These are phyloP conservation scores for Haemorhous mexicanus DNA, from an alignment of 2,113 vertebrate species.

Conservation along the genomic window DNA sequence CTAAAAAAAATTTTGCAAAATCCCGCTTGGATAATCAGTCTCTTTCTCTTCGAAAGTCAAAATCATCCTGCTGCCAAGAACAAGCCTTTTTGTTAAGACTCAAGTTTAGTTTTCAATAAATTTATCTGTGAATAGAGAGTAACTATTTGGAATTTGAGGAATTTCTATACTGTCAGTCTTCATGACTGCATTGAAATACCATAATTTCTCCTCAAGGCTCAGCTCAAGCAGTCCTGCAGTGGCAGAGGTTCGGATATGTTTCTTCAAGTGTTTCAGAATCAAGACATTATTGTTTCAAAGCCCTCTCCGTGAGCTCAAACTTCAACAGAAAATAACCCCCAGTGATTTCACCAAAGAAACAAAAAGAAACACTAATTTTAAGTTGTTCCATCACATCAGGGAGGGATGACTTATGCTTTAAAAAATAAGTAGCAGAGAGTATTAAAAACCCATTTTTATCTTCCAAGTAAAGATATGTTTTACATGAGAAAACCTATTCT, in stretches of 20 bases:
- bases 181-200: not conserved
- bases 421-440: not conserved
- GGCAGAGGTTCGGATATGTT: not conserved
- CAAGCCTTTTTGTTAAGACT: not conserved
- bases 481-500: not conserved
- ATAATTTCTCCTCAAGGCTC: not conserved
- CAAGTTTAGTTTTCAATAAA: not conserved
- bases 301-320: not conserved
- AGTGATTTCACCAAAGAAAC: not conserved
- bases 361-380: not conserved
- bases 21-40: not conserved
- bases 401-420: not conserved
- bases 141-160: not conserved
- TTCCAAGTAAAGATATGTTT: not conserved
- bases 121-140: not conserved
- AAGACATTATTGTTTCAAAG: not conserved
- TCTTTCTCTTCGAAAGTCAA: not conserved
- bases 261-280: not conserved
- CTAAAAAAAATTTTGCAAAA: not conserved
- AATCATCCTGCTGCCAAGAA: not conserved
- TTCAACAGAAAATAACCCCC: not conserved
- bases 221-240: not conserved
- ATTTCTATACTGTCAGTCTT: not conserved
- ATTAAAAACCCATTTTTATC: not conserved
- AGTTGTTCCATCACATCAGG: not conserved